A percentile compares a stretch with the other conserved stretches of the same genome.
These are phyloP conservation scores for Girardia tigrina DNA, from an alignment of 2,888 invertebrate genomes.

Conservation along the genomic window DNA sequence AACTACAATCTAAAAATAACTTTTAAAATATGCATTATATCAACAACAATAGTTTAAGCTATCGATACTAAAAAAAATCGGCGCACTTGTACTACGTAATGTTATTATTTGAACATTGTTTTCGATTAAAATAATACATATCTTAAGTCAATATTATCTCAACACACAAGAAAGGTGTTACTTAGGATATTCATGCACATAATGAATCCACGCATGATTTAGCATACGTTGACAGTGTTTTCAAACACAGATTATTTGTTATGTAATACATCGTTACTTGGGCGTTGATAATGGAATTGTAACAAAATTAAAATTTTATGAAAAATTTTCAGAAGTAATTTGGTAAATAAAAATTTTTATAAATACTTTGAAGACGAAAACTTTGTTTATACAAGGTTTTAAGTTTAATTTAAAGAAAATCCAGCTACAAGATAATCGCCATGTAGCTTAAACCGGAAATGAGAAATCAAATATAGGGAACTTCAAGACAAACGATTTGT, in stretches of 20 bases:
- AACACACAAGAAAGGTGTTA: background rate
- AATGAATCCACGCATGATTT: background rate
- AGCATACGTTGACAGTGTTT: background rate
- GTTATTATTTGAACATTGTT: background rate
- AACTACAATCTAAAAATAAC: background rate
- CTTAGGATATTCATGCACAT: background rate
- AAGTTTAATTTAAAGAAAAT: background rate
- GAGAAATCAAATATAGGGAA: constrained; percentile 23
- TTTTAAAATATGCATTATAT: background rate
- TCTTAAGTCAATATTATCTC: constrained; percentile 8
- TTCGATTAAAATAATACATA: background rate
- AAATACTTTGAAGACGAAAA: no score
- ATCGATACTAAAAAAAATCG: background rate
- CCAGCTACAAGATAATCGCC: background rate
- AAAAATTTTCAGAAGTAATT: background rate
- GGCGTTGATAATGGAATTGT: background rate
- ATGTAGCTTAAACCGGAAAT: background rate
- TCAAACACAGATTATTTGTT: background rate
- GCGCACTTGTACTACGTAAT: background rate
- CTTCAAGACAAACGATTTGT: constrained; percentile 5
- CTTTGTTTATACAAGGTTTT: no score
- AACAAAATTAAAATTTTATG: background rate
- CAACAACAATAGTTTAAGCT: background rate
- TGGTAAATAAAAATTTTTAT: background rate
- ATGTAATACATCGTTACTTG: background rate